Conservation (phyloP, 2,888 invertebrate genomes). For the Pseudoips prasinana region DNA sequence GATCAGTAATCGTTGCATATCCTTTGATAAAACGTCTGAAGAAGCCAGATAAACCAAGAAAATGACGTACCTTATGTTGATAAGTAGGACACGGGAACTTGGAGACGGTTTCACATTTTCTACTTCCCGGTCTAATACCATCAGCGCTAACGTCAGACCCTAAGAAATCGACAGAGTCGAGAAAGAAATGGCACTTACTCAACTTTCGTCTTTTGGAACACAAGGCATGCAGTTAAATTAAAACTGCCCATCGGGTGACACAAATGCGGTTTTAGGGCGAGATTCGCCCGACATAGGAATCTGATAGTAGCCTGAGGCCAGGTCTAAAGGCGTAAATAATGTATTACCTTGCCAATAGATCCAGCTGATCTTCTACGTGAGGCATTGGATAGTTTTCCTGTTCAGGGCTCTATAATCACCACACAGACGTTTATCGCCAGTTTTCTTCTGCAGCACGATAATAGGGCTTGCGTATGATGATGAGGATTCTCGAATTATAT, state of each 20-base stretch:
- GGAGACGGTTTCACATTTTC: slow-evolving; percentile 10
- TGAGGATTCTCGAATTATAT: neutral
- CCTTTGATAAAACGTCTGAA: slow-evolving; percentile 2
- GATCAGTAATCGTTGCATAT: neutral
- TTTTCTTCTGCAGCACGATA: neutral
- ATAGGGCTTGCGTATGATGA: slow-evolving; percentile 4
- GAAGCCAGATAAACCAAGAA: slow-evolving; percentile 3
- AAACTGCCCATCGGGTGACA: slow-evolving; percentile 1
- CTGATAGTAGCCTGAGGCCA: neutral
- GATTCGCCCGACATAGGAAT: neutral
- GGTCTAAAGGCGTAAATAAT: slow-evolving; percentile 2
- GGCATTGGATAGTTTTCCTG: slow-evolving; percentile 4
- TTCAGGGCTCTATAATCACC: slow-evolving; percentile 1
- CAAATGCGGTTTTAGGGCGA: neutral
- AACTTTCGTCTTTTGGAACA: too few species aligned
- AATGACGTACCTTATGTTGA: slow-evolving; percentile 4
- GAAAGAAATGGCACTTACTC: slow-evolving; percentile 12
- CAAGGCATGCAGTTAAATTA: slow-evolving; percentile 5
- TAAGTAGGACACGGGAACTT: slow-evolving; percentile 5
- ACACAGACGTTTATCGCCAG: slow-evolving; percentile 1
- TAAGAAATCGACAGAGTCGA: slow-evolving; percentile 5
- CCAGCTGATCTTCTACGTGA: slow-evolving; percentile 2
- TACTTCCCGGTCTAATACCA: slow-evolving; percentile 9
- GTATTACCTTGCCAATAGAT: slow-evolving; percentile 1
- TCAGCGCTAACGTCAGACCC: slow-evolving; percentile 9